phyloP scores from a whole-genome alignment of 2,888 invertebrate genomes.

The Pheosia gnoma region DNA sequence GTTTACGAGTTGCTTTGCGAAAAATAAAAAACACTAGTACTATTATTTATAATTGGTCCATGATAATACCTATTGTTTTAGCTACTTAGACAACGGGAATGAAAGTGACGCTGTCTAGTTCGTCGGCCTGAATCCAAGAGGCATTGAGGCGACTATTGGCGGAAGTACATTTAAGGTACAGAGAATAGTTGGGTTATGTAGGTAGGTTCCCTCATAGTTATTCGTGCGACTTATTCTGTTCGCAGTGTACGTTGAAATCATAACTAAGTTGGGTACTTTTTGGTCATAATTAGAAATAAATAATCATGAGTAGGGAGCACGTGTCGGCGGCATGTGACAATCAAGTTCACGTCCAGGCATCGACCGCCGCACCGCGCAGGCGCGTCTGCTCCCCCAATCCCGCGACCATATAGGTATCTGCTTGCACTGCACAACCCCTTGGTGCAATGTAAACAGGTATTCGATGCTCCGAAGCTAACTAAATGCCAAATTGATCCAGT shows the following conservation, averaged over 20 bases:
- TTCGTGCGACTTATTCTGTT: slow-evolving; percentile 18
- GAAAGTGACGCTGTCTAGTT: slow-evolving; percentile 73
- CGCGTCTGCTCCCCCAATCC: slow-evolving; percentile 61
- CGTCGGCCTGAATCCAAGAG: slow-evolving; percentile 72
- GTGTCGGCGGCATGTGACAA: slow-evolving; percentile 69
- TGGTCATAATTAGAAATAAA: slow-evolving; percentile 16
- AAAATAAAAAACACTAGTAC: neutral
- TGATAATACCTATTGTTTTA: too few relatives aligned
- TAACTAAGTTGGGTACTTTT: neutral
- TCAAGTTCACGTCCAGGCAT: slow-evolving; percentile 49
- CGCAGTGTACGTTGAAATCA: slow-evolving; percentile 11
- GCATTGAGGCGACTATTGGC: slow-evolving; percentile 56
- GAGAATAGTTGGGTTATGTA: slow-evolving; percentile 35
- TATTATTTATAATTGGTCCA: too few relatives aligned
- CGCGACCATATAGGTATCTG: slow-evolving; percentile 35
- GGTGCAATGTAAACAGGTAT: slow-evolving; percentile 48
- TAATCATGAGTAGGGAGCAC: slow-evolving; percentile 48
- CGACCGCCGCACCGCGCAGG: slow-evolving; percentile 72
- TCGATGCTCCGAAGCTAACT: slow-evolving; percentile 22
- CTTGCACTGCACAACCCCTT: slow-evolving; percentile 58
- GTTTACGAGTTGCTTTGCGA: neutral
- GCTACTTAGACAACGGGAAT: slow-evolving; percentile 40
- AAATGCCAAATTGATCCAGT: slow-evolving; percentile 24
- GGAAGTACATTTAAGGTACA: slow-evolving; percentile 59
- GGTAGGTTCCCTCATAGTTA: slow-evolving; percentile 25